Base-by-base conservation (phyloP, 2,797 vertebrate genomes). In the Amniataba percoides region DNA sequence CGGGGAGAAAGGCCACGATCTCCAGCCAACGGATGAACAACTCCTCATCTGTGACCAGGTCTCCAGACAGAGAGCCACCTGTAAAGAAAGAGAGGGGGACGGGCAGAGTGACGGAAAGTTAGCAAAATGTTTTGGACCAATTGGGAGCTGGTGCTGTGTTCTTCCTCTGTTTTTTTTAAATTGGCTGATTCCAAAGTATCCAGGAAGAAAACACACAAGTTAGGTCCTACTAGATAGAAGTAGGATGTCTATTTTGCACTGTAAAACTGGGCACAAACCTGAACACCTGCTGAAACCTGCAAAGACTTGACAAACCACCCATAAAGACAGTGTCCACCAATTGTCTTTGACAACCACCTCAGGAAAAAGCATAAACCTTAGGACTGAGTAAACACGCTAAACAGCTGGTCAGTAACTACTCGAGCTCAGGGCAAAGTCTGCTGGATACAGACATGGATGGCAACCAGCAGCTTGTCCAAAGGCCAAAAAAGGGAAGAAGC, bases 11-110 rank as follows among this genome's bases (percentile, higher is more conserved):
- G 0, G 96, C 95, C 79, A 91, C 87, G 0, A 98, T 95, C 92
- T 96, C 95, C 86, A 98, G 87, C 97, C 97, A 98, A 63, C 97
- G 95, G 83, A 97, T 96, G 16, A 96, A 98, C 53, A 98, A 92
- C 91, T 98, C 97, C 14, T 93, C 90, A 77, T 98, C 96, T 63
- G 87, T 89, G 0, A 94, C 71, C 58, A 87, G 42, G 12, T 95
- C 95, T 40, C 83, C 81, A 18, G 93, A 92, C 77, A 96, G 81
- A 75, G 96, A 96, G 40, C 97, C 97, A 88, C 97, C 97, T 98
- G 79, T 5, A 43, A 7, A 27, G 16, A 40, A 27, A 58, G 45
- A 57, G 18, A 62, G 5, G 8, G 34, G 8, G 34, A 36, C 8
- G n/a, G 43, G 7, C 16, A 57, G 7, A 62, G 3, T n/a, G 16